Percentiles rank a stretch among this genome's conserved stretches.
Evolutionary conservation across 1,140 invertebrate genomes (phyloP).

Genomic region (Planococcus citri): DNA sequence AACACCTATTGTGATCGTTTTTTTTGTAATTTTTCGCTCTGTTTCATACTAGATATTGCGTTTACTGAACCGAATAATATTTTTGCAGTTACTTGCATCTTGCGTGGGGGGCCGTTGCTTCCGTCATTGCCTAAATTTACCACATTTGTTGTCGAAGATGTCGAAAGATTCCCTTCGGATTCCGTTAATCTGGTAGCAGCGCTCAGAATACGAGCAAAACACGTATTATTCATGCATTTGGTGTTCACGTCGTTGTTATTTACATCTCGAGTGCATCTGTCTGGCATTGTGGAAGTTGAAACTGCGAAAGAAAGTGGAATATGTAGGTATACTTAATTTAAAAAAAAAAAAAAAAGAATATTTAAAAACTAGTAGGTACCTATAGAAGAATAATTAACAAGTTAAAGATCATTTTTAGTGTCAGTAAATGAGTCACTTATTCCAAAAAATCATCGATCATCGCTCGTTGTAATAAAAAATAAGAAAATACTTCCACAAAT

Average conservation of each 20-base stretch:
- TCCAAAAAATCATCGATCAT: too few species aligned
- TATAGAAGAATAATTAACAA: too few species aligned
- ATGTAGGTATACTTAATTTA: too few species aligned
- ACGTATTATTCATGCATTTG: constrained; percentile 3
- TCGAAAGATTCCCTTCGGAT: constrained; percentile 10
- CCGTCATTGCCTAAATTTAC: constrained; percentile 23
- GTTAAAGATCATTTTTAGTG: too few species aligned
- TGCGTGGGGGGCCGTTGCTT: constrained; percentile 31
- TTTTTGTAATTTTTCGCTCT: constrained; percentile 59
- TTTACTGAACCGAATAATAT: constrained; percentile 71
- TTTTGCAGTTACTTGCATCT: constrained; percentile 67
- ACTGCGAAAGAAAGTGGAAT: too few species aligned
- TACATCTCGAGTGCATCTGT: not conserved
- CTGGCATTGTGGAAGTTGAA: not conserved
- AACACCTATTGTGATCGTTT: constrained; percentile 29
- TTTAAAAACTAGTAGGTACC: too few species aligned
- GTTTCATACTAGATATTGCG: constrained; percentile 69
- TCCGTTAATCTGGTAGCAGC: not conserved
- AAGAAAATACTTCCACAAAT: too few species aligned
- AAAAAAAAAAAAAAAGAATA: too few species aligned
- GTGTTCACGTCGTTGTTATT: not conserved
- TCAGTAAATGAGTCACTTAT: too few species aligned
- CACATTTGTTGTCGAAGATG: not conserved
- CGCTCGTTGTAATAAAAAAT: too few species aligned
- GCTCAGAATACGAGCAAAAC: constrained; percentile 13